A percentile compares a stretch with the other conserved stretches of the same genome.
Conservation (phyloP, 1,140 invertebrate species). For the Drosophila rhopaloa region DNA sequence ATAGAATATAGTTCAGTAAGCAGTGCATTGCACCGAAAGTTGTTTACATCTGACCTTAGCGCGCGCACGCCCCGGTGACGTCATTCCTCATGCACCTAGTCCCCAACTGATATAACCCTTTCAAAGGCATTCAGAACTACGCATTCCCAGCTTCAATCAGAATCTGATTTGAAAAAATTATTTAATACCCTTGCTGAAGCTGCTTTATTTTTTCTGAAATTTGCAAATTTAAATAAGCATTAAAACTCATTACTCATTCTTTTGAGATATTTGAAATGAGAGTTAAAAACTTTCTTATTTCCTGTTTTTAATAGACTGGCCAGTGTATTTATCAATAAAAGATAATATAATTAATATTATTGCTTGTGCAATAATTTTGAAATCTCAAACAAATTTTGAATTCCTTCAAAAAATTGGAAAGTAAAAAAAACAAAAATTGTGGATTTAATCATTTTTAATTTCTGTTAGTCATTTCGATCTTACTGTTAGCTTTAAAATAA, state of each 20-base stretch:
- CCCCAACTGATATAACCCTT: constrained; percentile 13
- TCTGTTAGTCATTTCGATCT: too few species aligned
- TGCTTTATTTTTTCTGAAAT: not conserved
- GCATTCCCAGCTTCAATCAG: constrained; percentile 9
- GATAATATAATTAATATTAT: not conserved
- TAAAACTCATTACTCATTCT: not conserved
- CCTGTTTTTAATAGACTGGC: not conserved
- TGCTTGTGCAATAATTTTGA: too few species aligned
- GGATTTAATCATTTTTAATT: too few species aligned
- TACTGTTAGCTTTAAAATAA: too few species aligned
- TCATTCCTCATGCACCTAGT: constrained; percentile 41
- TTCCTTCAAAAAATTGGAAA: too few species aligned
- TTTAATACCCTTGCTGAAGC: not conserved
- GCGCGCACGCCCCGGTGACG: constrained; percentile 52
- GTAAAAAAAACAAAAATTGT: too few species aligned
- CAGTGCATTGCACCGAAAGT: constrained; percentile 28
- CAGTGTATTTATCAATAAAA: not conserved
- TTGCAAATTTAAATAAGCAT: not conserved
- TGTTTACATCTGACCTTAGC: constrained; percentile 36
- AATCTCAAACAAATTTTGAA: too few species aligned
- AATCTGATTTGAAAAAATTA: not conserved
- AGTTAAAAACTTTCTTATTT: not conserved
- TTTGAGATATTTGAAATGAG: not conserved
- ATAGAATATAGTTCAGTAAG: constrained; percentile 18
- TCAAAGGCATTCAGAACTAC: constrained; percentile 36